Conservation (phyloP, 2,797 vertebrate species). For the Menidia menidia region DNA sequence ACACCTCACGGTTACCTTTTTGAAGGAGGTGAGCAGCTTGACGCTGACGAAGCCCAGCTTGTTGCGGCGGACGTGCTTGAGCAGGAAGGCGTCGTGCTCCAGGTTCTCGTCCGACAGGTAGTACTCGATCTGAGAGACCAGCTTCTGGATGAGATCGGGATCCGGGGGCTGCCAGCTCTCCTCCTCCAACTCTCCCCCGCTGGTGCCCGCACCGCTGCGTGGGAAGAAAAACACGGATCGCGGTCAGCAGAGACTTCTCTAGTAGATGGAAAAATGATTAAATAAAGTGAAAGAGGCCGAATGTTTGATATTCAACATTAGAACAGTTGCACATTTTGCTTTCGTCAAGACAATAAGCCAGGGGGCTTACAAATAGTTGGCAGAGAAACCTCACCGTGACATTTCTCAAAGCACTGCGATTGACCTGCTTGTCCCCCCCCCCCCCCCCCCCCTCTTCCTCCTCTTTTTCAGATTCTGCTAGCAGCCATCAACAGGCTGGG, state of each 20-base stretch:
- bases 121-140: conserved; percentile 94
- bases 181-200: conserved; percentile 91
- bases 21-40: conserved; percentile 98
- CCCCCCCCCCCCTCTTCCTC: neutral
- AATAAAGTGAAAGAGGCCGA: conserved; percentile 7
- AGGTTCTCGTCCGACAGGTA: conserved; percentile 98
- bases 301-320: conserved; percentile 23
- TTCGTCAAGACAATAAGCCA: conserved; percentile 45
- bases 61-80: conserved; percentile 96
- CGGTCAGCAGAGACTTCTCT: conserved; percentile 31
- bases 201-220: conserved; percentile 83
- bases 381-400: conserved; percentile 21
- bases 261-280: too few relatives aligned
- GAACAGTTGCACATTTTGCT: conserved; percentile 39
- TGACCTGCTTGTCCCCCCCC: conserved; percentile 3
- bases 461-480: conserved; percentile 25
- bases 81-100: conserved; percentile 96
- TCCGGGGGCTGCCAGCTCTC: conserved; percentile 95
- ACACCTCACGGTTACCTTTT: conserved; percentile 87
- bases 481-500: conserved; percentile 32
- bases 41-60: conserved; percentile 97
- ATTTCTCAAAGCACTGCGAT: conserved; percentile 19
- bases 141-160: conserved; percentile 89
- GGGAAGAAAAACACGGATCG: conserved; percentile 45
- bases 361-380: conserved; percentile 38